phyloP scores from a whole-genome alignment of 2,113 vertebrate genomes.

The Nothobranchius kuhntae region DNA sequence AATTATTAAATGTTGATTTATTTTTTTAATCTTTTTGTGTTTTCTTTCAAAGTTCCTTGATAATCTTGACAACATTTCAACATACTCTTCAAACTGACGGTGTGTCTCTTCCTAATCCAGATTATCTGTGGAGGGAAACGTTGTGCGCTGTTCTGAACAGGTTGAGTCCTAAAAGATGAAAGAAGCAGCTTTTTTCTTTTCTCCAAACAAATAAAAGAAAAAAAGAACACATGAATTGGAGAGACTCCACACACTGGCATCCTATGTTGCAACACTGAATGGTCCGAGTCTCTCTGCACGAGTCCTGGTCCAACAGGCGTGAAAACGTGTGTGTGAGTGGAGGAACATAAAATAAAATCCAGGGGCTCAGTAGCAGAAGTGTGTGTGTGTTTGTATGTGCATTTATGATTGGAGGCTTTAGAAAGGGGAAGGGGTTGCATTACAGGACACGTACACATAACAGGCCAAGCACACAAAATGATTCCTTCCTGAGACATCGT shows the following conservation, averaged over 20 bases:
- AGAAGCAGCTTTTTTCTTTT: constrained; percentile 61
- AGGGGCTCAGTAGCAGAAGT: constrained; percentile 74
- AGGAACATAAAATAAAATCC: constrained; percentile 30
- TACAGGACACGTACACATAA: constrained; percentile 68
- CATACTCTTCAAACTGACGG: constrained; percentile 74
- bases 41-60: constrained; percentile 73
- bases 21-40: constrained; percentile 60
- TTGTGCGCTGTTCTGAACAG: constrained; percentile 73
- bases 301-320: constrained; percentile 54
- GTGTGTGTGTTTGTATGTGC: constrained; percentile 54
- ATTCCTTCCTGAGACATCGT: constrained; percentile 81
- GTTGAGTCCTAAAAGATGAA: constrained; percentile 70
- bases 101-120: constrained; percentile 75
- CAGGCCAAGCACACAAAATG: constrained; percentile 75
- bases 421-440: constrained; percentile 46
- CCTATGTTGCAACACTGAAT: constrained; percentile 42
- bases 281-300: constrained; percentile 50
- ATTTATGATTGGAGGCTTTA: constrained; percentile 49
- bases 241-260: constrained; percentile 64
- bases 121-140: constrained; percentile 68
- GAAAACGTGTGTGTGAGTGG: constrained; percentile 49
- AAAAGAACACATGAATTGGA: constrained; percentile 44
- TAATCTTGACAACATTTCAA: constrained; percentile 79
- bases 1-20: constrained; percentile 82
- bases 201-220: constrained; percentile 57